Evolutionary conservation across 1,140 invertebrate species (phyloP).

Genomic region (Parapsyche elsis): DNA sequence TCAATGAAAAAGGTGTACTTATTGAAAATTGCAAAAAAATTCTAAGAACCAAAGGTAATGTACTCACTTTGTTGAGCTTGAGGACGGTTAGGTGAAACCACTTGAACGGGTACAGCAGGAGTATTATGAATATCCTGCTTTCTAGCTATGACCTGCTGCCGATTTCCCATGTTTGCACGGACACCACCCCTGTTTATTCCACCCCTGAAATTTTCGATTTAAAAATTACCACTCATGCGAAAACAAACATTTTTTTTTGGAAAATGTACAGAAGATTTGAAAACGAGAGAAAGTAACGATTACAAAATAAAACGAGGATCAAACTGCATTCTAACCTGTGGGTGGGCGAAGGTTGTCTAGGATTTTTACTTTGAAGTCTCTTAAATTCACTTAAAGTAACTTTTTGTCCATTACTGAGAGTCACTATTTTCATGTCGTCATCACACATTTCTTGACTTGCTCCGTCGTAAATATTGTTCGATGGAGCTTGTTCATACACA

Average conservation of each 20-base stretch:
- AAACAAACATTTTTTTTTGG: background rate
- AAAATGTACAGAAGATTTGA: too few relatives aligned
- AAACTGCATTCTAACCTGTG: background rate
- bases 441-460: conserved; percentile 54
- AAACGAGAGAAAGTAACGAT: too few relatives aligned
- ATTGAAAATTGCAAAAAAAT: too few relatives aligned
- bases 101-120: conserved; percentile 38
- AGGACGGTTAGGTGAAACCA: conserved; percentile 36
- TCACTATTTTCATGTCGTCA: conserved; percentile 62
- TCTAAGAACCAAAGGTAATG: too few relatives aligned
- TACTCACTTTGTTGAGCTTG: background rate
- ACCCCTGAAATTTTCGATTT: background rate
- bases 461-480: conserved; percentile 21
- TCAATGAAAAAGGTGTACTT: too few relatives aligned
- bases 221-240: background rate
- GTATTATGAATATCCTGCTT: conserved; percentile 25
- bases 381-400: conserved; percentile 64
- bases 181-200: conserved; percentile 2
- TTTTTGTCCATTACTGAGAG: conserved; percentile 62
- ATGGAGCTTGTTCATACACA: conserved; percentile 7
- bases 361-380: conserved; percentile 57
- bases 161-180: conserved; percentile 14
- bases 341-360: conserved; percentile 35
- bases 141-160: background rate
- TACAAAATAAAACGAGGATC: background rate